Conservation (phyloP, 2,888 invertebrate genomes). For the Frankliniella intonsa region DNA sequence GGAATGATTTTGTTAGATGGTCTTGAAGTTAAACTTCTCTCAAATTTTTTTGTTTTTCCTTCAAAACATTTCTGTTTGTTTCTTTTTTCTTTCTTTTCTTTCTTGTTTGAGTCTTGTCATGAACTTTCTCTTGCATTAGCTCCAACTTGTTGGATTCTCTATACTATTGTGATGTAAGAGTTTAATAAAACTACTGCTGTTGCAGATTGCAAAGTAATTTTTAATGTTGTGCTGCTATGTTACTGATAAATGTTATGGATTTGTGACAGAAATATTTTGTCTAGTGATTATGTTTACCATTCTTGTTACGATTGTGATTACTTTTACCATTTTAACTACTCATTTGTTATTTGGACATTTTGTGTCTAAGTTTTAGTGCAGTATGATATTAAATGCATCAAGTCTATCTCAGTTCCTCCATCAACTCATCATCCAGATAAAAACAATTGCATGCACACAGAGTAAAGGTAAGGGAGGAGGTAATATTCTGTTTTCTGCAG, state of each 20-base stretch:
- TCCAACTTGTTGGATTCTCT: neutral
- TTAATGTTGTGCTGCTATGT: constrained; percentile 1
- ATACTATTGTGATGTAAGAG: neutral
- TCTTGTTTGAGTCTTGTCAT: neutral
- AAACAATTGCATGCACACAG: no score
- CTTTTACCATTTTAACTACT: constrained; percentile 21
- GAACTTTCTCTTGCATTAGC: neutral
- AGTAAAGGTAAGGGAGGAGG: no score
- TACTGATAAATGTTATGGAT: constrained; percentile 23
- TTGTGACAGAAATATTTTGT: constrained; percentile 25
- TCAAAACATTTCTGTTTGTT: neutral
- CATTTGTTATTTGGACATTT: constrained; percentile 25
- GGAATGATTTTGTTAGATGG: neutral
- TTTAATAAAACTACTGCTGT: neutral
- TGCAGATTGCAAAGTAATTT: constrained; percentile 4
- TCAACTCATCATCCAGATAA: no score
- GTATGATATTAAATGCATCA: constrained; percentile 24
- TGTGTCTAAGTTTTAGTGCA: constrained; percentile 24
- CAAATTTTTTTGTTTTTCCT: neutral
- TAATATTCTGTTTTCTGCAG: no score
- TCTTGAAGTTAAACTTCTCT: neutral
- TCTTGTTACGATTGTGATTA: constrained; percentile 23
- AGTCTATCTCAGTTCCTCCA: neutral
- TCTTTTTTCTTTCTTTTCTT: neutral
- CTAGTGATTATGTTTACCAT: constrained; percentile 20